Evolutionary conservation across 1,140 invertebrate genomes (phyloP), one percentile per base, ranked within the genome.

Genomic region (Copidosoma floridanum): DNA sequence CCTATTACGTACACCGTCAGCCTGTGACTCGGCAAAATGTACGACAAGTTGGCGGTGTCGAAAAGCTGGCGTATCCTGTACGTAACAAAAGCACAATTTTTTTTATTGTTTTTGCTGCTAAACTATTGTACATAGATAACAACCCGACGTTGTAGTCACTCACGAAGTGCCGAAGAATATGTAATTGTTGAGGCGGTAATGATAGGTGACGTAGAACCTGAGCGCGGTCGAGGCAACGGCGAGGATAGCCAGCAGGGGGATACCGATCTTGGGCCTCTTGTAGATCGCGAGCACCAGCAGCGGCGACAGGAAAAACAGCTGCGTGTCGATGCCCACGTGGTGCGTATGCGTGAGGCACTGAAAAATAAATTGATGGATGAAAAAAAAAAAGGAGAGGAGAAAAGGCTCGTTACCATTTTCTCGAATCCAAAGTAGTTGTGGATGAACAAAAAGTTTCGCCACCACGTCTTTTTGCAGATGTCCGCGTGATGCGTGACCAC

Each of bases 301-400:
- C 0, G 90, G 89, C 0, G 89, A 87, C 3, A 90, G 67, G 0
- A 86, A 72, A 69, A 92, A 93, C 12, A 94, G 80, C 78, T 93
- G 90, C 55, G 90, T 92, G 68, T 95, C 92, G 67, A 93, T 93
- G 10, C 91, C 91, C 55, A 94, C 51, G 61, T 89, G 87, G 71
- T 89, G 87, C 0, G 87, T 89, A 54, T 89, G 87, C 1, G 86
- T 88, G 16, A 89, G 70, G 66, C 88, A 89, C 85, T 86, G 67
- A 24, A 81, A 32, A 32, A 32, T 32, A 32, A 32, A 8, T 6
- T 8, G 29, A 32, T 32, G 29, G 29, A 32, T 12, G n/a, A n/a
- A n/a, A n/a, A n/a, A 8, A 32, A 8, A 32, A 32, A 32, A 8
- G 6, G 29, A 32, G 29, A 32, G 29, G 6, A 6, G 6, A 32